A percentile compares a stretch with the other conserved stretches of the same genome.
phyloP scores from a whole-genome alignment of 1,140 invertebrate species.

The Homalodisca vitripennis region DNA sequence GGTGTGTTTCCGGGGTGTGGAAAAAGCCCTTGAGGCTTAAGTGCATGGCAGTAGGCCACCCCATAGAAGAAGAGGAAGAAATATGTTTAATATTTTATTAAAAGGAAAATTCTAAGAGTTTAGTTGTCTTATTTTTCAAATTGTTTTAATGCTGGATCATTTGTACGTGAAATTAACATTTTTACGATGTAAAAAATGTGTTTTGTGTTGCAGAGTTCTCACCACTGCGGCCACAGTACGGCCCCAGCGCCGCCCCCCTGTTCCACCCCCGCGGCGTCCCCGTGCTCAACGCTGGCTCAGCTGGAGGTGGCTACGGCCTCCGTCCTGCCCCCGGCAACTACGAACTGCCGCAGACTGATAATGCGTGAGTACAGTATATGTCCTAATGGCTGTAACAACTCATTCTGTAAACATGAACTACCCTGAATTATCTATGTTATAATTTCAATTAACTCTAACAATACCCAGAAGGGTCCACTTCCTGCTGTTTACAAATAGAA shows the following conservation, averaged over 20 bases:
- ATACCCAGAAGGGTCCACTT: neutral
- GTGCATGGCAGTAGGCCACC: too few species aligned
- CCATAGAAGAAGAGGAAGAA: too few species aligned
- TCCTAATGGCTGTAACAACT: neutral
- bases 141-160: too few species aligned
- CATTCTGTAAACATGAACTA: neutral
- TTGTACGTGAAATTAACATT: too few species aligned
- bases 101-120: too few species aligned
- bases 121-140: too few species aligned
- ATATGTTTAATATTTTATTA: too few species aligned
- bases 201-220: slow-evolving; percentile 11
- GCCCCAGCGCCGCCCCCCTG: neutral
- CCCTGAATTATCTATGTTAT: neutral
- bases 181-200: too few species aligned
- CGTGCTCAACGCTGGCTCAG: slow-evolving; percentile 3
- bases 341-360: slow-evolving; percentile 11
- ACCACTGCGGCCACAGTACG: neutral
- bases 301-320: neutral
- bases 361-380: slow-evolving; percentile 6
- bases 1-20: too few species aligned
- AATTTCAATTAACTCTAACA: neutral
- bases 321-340: slow-evolving; percentile 9
- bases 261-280: neutral
- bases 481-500: neutral
- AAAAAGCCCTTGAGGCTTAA: too few species aligned